Base-by-base conservation (phyloP, 2,113 vertebrate genomes). In the Calonectris borealis region DNA sequence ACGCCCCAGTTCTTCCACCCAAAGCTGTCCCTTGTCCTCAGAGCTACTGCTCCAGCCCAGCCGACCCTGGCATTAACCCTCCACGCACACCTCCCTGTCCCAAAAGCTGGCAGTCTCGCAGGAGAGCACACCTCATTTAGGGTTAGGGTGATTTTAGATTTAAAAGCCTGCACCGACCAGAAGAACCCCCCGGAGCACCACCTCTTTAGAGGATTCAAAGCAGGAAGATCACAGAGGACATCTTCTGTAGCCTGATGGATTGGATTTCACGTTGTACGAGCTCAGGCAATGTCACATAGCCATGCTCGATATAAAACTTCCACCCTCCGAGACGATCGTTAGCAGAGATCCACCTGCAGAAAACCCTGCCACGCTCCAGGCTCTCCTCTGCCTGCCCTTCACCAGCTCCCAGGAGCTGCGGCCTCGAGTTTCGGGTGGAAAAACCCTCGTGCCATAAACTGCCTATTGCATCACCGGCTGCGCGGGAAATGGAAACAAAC, bases 281-380 rank as follows among this genome's bases (percentile, higher is more conserved):
- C 52, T 78, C 65, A 69, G 29, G 7, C 51, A 49, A 21, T 3
- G 27, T 36, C 88, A 42, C 21, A 7, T 0, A 32, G 42, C 54
- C 24, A 1, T 3, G 14, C 31, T 44, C 2, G 2, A 58, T 22
- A 40, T 1, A 48, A 46, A 52, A 20, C 66, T 20, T 20, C 51
- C 58, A 27, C 24, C 20, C 36, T 64, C n/a, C 3, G 1, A 19
- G 19, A 26, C 0, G 8, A 27, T 10, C 9, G 1, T 16, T 9
- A 44, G 52, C 42, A 57, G 66, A 58, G 64, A 32, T 10, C n/a
- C 12, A 17, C 40, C 21, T 4, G 34, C 25, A 42, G 52, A 49
- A 58, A 31, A 26, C 42, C 57, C 46, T 5, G 77, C 90, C 5
- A 5, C 36, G 65, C 66, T 22, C 68, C 58, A 19, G 80, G 44